Conservation (phyloP, 2,113 vertebrate species). For the Perccottus glenii region DNA sequence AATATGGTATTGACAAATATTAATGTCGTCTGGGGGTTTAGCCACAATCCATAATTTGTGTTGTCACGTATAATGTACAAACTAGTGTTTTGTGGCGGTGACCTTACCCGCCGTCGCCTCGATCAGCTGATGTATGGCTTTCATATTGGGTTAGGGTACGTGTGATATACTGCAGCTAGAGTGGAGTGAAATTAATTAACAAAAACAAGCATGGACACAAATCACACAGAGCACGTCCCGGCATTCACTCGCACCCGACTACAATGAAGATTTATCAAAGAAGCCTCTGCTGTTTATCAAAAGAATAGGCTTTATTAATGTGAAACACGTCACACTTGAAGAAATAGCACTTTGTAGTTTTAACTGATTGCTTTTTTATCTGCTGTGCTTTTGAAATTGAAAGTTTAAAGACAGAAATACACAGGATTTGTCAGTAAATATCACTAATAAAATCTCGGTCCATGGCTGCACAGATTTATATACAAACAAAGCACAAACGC, state of each 20-base stretch:
- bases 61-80: constrained; percentile 2
- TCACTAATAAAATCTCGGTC: neutral
- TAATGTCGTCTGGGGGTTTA: constrained; percentile 14
- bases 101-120: constrained; percentile 22
- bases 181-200: constrained; percentile 49
- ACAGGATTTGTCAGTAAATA: constrained; percentile 1
- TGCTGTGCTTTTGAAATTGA: neutral
- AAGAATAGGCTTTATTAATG: constrained; percentile 11
- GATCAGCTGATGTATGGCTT: constrained; percentile 34
- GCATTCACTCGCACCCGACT: neutral
- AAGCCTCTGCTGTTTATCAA: constrained; percentile 3
- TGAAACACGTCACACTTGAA: constrained; percentile 7
- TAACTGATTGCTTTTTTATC: constrained; percentile 5
- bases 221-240: constrained; percentile 29
- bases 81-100: neutral
- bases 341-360: neutral
- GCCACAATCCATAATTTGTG: constrained; percentile 6
- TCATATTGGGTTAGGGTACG: constrained; percentile 29
- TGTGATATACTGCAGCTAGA: constrained; percentile 31
- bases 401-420: neutral
- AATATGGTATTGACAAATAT: constrained; percentile 40
- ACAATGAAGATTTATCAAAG: constrained; percentile 19
- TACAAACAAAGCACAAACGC: constrained; percentile 3
- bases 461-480: neutral
- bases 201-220: constrained; percentile 42